phyloP scores from a whole-genome alignment of 35 echinoderm and acorn worm genomes.

The Ophiothrix spiculata region DNA sequence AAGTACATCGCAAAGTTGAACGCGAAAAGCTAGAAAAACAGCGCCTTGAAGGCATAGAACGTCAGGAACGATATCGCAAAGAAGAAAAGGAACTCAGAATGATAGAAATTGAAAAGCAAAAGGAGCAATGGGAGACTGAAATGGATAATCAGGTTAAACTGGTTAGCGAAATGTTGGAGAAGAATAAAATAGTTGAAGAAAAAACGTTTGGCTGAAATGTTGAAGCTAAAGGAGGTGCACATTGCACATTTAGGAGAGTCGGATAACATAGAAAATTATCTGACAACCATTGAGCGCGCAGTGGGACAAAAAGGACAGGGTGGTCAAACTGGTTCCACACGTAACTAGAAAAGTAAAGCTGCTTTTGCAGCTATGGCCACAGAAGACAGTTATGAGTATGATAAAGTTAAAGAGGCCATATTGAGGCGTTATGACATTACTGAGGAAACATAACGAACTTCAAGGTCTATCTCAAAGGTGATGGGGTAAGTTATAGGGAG shows the following conservation, averaged over 20 bases:
- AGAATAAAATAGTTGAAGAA: slow-evolving; percentile 1
- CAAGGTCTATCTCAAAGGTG: not conserved
- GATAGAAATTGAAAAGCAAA: not conserved
- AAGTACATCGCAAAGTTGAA: no score
- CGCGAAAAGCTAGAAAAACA: no score
- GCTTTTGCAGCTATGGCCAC: slow-evolving; percentile 8
- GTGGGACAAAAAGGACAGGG: not conserved
- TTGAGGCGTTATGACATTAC: slow-evolving; percentile 21
- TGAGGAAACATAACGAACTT: slow-evolving; percentile 17
- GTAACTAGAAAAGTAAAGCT: slow-evolving; percentile 3
- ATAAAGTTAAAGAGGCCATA: slow-evolving; percentile 26
- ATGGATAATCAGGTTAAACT: not conserved
- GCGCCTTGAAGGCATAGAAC: not conserved
- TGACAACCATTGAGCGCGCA: no score
- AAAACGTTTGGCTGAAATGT: slow-evolving; percentile 8
- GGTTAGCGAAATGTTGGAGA: not conserved
- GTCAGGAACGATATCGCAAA: not conserved
- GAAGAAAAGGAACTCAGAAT: not conserved
- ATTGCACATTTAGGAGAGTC: slow-evolving; percentile 19
- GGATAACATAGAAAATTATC: slow-evolving; percentile 6
- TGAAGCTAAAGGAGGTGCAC: slow-evolving; percentile 16
- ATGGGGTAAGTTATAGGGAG: slow-evolving; percentile 5
- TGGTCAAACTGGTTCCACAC: slow-evolving; percentile 4
- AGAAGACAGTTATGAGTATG: not conserved
- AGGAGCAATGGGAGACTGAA: not conserved